Evolutionary conservation across 2,888 invertebrate genomes (phyloP).

Genomic region (Cantharis rustica): DNA sequence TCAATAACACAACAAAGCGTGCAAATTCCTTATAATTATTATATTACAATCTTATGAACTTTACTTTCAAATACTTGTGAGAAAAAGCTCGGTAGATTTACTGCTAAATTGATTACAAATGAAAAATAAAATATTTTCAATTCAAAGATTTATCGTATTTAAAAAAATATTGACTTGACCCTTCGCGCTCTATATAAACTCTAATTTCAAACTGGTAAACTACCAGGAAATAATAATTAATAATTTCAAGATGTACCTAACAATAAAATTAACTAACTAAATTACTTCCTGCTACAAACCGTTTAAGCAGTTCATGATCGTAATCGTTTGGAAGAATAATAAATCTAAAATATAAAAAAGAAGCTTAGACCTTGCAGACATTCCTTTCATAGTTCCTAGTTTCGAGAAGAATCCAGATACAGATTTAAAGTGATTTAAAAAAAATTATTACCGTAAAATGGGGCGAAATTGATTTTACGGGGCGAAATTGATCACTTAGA

Average conservation of each 20-base stretch:
- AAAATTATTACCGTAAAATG: too few relatives aligned
- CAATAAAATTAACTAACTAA: background rate
- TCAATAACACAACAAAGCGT: slow-evolving; percentile 17
- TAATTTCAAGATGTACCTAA: background rate
- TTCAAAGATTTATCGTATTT: background rate
- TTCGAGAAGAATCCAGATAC: background rate
- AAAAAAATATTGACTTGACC: background rate
- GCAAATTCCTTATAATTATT: slow-evolving; percentile 21
- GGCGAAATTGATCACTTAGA: too few relatives aligned
- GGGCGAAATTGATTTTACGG: too few relatives aligned
- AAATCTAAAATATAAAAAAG: background rate
- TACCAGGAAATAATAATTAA: background rate
- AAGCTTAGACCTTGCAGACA: background rate
- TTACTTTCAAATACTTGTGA: slow-evolving; percentile 1
- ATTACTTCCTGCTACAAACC: background rate
- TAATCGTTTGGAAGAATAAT: background rate
- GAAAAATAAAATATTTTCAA: too few relatives aligned
- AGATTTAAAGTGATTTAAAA: background rate
- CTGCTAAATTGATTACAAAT: background rate
- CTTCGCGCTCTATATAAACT: background rate
- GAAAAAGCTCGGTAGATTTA: background rate
- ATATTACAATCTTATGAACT: slow-evolving; percentile 1
- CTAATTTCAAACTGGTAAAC: background rate
- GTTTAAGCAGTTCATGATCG: background rate
- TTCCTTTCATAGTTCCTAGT: background rate